A percentile compares a stretch with the other conserved stretches of the same genome.
Conservation (phyloP, 92 coral and sea anemone species). For the Blastomussa wellsi region DNA sequence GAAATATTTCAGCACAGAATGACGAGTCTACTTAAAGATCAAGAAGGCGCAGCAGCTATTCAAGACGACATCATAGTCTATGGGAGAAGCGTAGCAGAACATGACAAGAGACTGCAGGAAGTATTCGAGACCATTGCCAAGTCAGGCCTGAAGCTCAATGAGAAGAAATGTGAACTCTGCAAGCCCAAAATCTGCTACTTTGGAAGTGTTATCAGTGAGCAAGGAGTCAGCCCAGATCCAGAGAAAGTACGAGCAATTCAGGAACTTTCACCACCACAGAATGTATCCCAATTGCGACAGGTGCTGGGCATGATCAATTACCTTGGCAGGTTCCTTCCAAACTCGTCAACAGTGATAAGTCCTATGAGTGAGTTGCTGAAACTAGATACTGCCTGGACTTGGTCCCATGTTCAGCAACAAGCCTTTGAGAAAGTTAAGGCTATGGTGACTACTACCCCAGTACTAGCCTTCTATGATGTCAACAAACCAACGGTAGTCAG, state of each 20-base stretch:
- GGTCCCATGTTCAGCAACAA: slow-evolving; percentile 11
- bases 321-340: slow-evolving; percentile 17
- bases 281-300: slow-evolving; percentile 11
- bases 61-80: slow-evolving; percentile 49
- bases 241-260: slow-evolving; percentile 1
- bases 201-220: slow-evolving; percentile 10
- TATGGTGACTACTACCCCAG: background rate
- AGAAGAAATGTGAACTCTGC: slow-evolving; percentile 44
- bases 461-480: slow-evolving; percentile 27
- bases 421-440: slow-evolving; percentile 23
- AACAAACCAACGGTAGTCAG: slow-evolving; percentile 17
- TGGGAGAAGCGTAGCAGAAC: slow-evolving; percentile 42
- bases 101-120: slow-evolving; percentile 30
- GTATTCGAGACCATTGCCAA: slow-evolving; percentile 26
- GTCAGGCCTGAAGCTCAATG: slow-evolving; percentile 57
- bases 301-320: slow-evolving; percentile 6
- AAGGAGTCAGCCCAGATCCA: slow-evolving; percentile 20
- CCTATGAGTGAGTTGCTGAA: slow-evolving; percentile 12
- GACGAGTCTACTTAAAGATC: slow-evolving; percentile 46
- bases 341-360: background rate
- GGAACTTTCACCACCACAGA: slow-evolving; percentile 19
- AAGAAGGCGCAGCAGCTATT: slow-evolving; percentile 41
- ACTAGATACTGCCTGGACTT: background rate
- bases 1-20: slow-evolving; percentile 42
- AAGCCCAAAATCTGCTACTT: slow-evolving; percentile 25